phyloP scores from a whole-genome alignment of 2,888 invertebrate genomes.

The Apocheima hispidaria region DNA sequence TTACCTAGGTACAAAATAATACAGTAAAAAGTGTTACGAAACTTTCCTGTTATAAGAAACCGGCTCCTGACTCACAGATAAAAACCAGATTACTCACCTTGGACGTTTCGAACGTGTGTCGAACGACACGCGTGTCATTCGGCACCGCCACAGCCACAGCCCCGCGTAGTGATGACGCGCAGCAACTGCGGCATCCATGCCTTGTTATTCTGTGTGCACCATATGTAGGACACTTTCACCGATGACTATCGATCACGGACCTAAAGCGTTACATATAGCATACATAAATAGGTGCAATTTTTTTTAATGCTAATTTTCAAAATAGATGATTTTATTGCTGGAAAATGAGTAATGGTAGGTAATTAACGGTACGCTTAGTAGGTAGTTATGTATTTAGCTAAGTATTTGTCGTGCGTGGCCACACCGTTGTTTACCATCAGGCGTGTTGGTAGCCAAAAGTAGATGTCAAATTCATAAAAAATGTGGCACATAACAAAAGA shows the following conservation, averaged over 20 bases:
- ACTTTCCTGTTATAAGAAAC: background rate
- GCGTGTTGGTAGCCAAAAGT: too few relatives aligned
- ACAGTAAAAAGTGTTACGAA: too few relatives aligned
- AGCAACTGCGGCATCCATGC: slow-evolving; percentile 11
- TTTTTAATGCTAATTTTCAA: slow-evolving; percentile 2
- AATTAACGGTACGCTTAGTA: background rate
- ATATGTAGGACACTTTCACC: slow-evolving; percentile 47
- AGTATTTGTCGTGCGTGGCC: too few relatives aligned
- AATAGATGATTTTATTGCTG: background rate
- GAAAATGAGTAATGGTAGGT: background rate
- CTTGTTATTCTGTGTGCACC: slow-evolving; percentile 24
- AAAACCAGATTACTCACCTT: slow-evolving; percentile 6
- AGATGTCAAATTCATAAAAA: too few relatives aligned
- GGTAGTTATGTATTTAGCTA: background rate
- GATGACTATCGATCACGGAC: slow-evolving; percentile 40
- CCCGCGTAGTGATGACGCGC: slow-evolving; percentile 22
- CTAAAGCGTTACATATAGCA: slow-evolving; percentile 24
- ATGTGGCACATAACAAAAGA: too few relatives aligned
- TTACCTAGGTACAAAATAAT: too few relatives aligned
- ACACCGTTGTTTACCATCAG: too few relatives aligned
- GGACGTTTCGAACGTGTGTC: slow-evolving; percentile 2
- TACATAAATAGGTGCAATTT: slow-evolving; percentile 28
- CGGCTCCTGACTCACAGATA: background rate
- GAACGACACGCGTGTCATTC: slow-evolving; percentile 11
- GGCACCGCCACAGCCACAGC: too few relatives aligned